Conservation (phyloP, 2,797 vertebrate genomes). For the Sibirionetta formosa region DNA sequence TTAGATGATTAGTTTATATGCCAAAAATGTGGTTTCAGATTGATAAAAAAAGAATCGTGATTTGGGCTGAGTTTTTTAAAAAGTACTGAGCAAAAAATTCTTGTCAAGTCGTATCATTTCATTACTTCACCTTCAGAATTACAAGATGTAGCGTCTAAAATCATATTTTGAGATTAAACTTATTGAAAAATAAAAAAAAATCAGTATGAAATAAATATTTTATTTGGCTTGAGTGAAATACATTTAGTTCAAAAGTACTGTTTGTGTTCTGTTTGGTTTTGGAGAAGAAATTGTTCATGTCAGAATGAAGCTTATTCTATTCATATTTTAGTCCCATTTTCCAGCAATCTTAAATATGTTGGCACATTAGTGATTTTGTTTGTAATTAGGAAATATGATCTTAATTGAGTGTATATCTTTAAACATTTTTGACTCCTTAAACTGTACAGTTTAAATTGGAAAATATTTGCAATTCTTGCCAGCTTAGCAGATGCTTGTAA, state of each 20-base stretch:
- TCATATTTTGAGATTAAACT: background rate
- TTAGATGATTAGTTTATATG: background rate
- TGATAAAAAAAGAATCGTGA: background rate
- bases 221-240: background rate
- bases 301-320: background rate
- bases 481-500: background rate
- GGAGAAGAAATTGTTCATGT: background rate
- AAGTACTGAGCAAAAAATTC: background rate
- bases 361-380: too few relatives aligned
- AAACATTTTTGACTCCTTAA: background rate
- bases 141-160: background rate
- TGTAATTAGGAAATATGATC: background rate
- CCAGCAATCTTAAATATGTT: background rate
- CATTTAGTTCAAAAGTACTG: background rate
- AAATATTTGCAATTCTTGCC: background rate
- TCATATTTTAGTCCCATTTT: background rate
- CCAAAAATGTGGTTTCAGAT: background rate
- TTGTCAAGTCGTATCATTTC: background rate
- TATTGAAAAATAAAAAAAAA: background rate
- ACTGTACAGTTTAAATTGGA: background rate
- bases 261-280: background rate
- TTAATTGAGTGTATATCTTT: background rate
- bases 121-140: background rate
- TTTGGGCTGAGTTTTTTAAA: background rate
- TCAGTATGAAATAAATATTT: background rate